Percentiles rank a stretch among this genome's conserved stretches.
These are phyloP conservation scores for Arion vulgaris DNA, from an alignment of 1,140 invertebrate species.

Conservation along the genomic window DNA sequence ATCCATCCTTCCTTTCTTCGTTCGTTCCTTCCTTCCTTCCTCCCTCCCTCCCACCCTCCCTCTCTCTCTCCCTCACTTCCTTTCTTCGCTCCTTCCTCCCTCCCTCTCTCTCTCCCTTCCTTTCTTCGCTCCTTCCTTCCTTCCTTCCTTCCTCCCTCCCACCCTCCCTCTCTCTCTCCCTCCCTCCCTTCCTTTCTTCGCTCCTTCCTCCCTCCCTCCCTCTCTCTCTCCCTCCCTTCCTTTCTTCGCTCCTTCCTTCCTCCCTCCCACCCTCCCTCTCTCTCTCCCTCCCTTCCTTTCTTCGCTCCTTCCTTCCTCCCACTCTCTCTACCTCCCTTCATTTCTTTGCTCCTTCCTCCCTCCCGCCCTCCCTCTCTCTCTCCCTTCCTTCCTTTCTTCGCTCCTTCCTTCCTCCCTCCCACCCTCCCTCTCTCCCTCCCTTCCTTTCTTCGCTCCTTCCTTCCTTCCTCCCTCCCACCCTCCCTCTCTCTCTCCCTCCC, in stretches of 20 bases:
- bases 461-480: constrained; percentile 2
- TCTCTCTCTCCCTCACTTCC: constrained; percentile 1
- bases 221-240: too few species aligned
- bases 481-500: not conserved
- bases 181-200: too few species aligned
- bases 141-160: too few species aligned
- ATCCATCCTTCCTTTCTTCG: not conserved
- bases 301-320: not conserved
- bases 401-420: not conserved
- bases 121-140: too few species aligned
- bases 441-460: not conserved
- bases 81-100: too few species aligned
- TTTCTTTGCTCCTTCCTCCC: not conserved
- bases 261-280: too few species aligned
- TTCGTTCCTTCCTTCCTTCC: too few species aligned
- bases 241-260: too few species aligned
- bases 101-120: not conserved
- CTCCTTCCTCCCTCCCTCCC: too few species aligned
- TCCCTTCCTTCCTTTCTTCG: not conserved
- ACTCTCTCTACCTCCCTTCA: not conserved
- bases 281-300: too few species aligned
- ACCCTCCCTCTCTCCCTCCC: not conserved
- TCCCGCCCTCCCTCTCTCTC: too few species aligned
- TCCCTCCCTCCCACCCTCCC: not conserved
- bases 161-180: too few species aligned